Base-by-base conservation (phyloP, 92 coral and sea anemone species). In the Actinostola sp. region DNA sequence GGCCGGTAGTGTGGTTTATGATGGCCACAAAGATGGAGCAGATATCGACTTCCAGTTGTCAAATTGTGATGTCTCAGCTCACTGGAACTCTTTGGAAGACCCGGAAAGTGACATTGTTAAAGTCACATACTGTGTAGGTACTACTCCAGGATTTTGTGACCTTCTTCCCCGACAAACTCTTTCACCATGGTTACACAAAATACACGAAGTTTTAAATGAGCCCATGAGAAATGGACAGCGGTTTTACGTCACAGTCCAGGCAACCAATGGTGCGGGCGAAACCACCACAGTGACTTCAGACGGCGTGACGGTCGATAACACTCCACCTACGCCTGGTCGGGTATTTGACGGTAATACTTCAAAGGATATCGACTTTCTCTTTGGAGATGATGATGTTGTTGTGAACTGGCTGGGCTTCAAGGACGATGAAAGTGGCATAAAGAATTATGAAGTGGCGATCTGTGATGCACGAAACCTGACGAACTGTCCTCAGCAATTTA, bases 241-340 rank as follows among this genome's bases (percentile, higher is more conserved):
- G 84, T 80, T 75, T 50, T 88, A 76, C 78, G 67, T 86, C 61
- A 88, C 94, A 14, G 82, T 95, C 20, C 82, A 72, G 24, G 99
- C 97, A 25, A 84, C 84, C 16, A 95, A 95, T 77, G 90, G 97
- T 27, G 99, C 97, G n/a, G 99, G 99, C 9, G 48, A 73, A 21
- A 42, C 38, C 10, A 66, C 82, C 1, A 75, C 84, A 27, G 65
- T 92, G 54, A 87, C 86, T 12, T 88, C 99, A 33, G 90, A 95
- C 66, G 99, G 97, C 35, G 96, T 92, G 20, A 83, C 79, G 15
- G 83, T 91, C 32, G 99, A 91, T 63, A 75, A 59, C 69, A 95
- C 90, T 45, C 92, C 95, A 21, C 98, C 99, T 1, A 28, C 20
- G 14, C 42, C 90, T 14, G 99, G 99, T 0, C 50, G 43, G 24